Evolutionary conservation across 2,888 invertebrate genomes (phyloP), one percentile per base, ranked within the genome.

Genomic region (Rapana venosa): DNA sequence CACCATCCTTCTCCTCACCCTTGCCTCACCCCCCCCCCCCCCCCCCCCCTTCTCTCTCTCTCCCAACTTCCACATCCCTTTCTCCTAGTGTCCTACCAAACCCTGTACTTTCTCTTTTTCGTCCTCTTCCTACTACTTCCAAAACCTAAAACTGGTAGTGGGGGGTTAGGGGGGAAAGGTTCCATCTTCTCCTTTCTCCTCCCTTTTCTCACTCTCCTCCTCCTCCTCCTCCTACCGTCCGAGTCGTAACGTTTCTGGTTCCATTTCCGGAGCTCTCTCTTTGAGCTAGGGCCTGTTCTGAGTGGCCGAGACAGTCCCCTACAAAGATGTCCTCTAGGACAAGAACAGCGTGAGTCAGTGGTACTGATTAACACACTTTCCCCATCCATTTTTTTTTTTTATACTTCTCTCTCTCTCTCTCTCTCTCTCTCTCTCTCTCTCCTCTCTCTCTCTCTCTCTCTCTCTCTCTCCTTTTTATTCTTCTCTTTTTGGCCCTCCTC

Each of bases 161-260:
- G 8, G 8, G 15, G 15, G 11, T 58, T 58, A 58, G n/a, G n/a
- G n/a, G n/a, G n/a, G n/a, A n/a, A n/a, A n/a, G 20, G 26, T 1
- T 66, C 35, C 32, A 1, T 17, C 79, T 20, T 17, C 15, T 32
- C 77, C 32, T 22, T 15, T 79, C 35, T 35, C 35, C 47, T 17
- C 47, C 26, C 15, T 22, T 1, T 20, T 17, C 6, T 47, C 81
- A 61, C 35, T 20, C 79, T 17, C 35, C 35, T 32, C 26, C 30
- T 32, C 77, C 15, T 35, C 79, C 32, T 35, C 35, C 47, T 79
- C 4, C 4, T 79, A 32, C 17, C 20, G 79, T 35, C n/a, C 4
- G 47, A 74, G 26, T 74, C 74, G 74, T 74, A 74, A 74, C 74
- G 74, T 79, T 79, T 79, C 79, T 79, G 79, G 79, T 36, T 79